Base-by-base conservation (phyloP, 2,797 vertebrate species). In the Naso thynnoides region DNA sequence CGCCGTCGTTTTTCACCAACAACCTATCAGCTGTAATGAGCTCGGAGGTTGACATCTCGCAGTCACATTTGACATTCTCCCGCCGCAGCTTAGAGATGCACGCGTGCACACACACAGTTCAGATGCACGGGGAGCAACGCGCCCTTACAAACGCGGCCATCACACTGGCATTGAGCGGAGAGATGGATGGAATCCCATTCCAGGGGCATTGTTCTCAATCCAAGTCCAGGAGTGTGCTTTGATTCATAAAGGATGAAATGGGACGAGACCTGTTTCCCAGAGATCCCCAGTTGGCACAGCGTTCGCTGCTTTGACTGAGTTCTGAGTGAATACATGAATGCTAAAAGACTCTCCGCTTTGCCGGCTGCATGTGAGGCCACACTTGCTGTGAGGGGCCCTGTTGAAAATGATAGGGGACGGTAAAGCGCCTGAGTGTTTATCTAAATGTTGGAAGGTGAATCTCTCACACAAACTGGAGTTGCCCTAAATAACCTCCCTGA, bases 311-410 rank as follows among this genome's bases (percentile, higher is more conserved):
- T 90, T 86, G 84, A 89, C 72, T 23, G 80, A 85, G 85, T 88
- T 92, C 90, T 89, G 78, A 91, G 76, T 71, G 90, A 92, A 92
- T 92, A 86, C 85, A 93, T 93, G 87, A 91, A 92, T 92, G 76
- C 53, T 80, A 70, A 91, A 87, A 83, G 71, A 82, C 57, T 73
- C 49, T 38, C 38, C 1, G 21, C 70, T 76, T 50, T 36, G 61
- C 67, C 54, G 33, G 76, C 65, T 76, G 44, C 45, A 56, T 80
- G 73, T 78, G 84, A 78, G 68, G 76, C 70, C 64, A 41, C 48
- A 8, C 63, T 58, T 16, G 71, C 82, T 75, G 60, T 45, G 64
- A 84, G 33, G 58, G 53, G 36, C 58, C 49, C 31, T 66, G 78
- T 59, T 64, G 59, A 74, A 81, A 83, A 84, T 3, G 62, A 68